A percentile compares a stretch with the other conserved stretches of the same genome.
Evolutionary conservation across 2,888 invertebrate species (phyloP).

Genomic region (Anodontia alba): DNA sequence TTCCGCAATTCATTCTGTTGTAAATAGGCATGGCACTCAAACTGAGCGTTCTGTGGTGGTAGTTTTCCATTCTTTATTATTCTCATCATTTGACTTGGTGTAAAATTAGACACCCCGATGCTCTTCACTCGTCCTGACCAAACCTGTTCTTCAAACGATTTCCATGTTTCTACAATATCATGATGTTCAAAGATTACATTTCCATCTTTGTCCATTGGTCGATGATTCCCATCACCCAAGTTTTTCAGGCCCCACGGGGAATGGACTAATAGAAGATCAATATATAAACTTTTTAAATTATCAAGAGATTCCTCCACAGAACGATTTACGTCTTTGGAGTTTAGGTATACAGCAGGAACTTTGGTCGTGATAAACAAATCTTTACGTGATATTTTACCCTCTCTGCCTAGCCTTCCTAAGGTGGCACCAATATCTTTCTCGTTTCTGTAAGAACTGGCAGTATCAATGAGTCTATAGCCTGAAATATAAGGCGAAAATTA

Average conservation of each 20-base stretch:
- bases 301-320: slow-evolving; percentile 70
- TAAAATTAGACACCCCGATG: slow-evolving; percentile 79
- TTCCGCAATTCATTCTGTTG: slow-evolving; percentile 66
- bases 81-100: slow-evolving; percentile 63
- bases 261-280: slow-evolving; percentile 77
- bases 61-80: slow-evolving; percentile 64
- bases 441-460: slow-evolving; percentile 72
- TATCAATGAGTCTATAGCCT: slow-evolving; percentile 76
- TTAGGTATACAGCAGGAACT: slow-evolving; percentile 62
- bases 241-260: slow-evolving; percentile 74
- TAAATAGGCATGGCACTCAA: slow-evolving; percentile 75
- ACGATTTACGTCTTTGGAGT: slow-evolving; percentile 52
- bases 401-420: slow-evolving; percentile 55
- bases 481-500: neutral
- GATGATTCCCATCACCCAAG: slow-evolving; percentile 59
- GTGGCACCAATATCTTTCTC: slow-evolving; percentile 72
- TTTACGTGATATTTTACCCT: slow-evolving; percentile 64
- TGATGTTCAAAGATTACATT: slow-evolving; percentile 56
- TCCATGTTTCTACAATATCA: slow-evolving; percentile 71
- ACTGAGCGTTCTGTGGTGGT: slow-evolving; percentile 72
- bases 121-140: slow-evolving; percentile 57
- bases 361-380: slow-evolving; percentile 76
- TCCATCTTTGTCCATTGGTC: slow-evolving; percentile 51
- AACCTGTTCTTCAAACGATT: slow-evolving; percentile 65
- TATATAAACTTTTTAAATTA: slow-evolving; percentile 66